Base-by-base conservation (phyloP, 2,888 invertebrate genomes). In the Machimus atricapillus region DNA sequence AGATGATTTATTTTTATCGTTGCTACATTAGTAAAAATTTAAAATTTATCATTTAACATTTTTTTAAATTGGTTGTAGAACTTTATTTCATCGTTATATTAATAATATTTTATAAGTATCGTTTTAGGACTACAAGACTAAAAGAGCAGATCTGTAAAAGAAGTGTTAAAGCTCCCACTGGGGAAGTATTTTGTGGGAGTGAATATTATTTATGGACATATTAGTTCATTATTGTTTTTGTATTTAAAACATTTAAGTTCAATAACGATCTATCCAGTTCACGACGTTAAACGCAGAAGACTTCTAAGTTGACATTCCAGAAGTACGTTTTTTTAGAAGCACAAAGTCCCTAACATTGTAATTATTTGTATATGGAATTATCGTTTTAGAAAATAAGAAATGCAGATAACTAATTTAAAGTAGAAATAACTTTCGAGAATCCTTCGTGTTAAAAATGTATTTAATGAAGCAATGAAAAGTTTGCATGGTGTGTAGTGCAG, bases 311-410 rank as follows among this genome's bases (percentile, higher is more conserved):
- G 34, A 14, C 34, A 76, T 76, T 76, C 66, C 66, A 66, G 14
- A 76, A n/a, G 40, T 34, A 74, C 1, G 31, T n/a, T 16, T 27
- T 34, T 34, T 76, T 34, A 76, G 76, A 76, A 76, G 40, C 40
- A 76, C 40, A 76, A 76, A 76, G 34, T n/a, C n/a, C 19, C 8
- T 37, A 31, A 52, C 16, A 56, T 81, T 81, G 81, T 81, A 81
- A 81, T 81, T 81, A 81, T 37, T 52, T 81, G 81, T 81, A 81
- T 81, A 81, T 81, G 34, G 8, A 81, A 81, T 52, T 81, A 56
- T 81, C 52, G 43, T 56, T 46, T 56, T 81, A 81, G 56, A 19
- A 52, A 81, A 52, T 52, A 56, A 27, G 52, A 52, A 46, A 76
- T 37, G 27, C 40, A 76, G n/a, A 31, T 52, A 52, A 56, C 14